Percentiles rank a stretch among this genome's conserved stretches.
Evolutionary conservation across 2,113 vertebrate genomes (phyloP).

Genomic region (Piprites chloris): DNA sequence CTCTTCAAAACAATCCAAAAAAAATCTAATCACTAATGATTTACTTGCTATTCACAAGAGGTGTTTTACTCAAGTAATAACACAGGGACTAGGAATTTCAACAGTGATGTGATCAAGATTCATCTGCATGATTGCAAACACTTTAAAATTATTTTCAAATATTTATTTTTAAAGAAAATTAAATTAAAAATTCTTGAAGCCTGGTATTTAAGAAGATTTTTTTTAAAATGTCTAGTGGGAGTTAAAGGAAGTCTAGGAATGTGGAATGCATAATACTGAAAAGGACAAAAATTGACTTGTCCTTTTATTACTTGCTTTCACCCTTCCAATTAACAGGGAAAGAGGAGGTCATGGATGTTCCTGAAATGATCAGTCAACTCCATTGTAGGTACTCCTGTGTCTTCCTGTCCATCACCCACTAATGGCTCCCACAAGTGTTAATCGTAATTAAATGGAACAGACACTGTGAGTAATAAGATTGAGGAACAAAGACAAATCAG

Average conservation of each 20-base stretch:
- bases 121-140: constrained; percentile 60
- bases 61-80: constrained; percentile 36
- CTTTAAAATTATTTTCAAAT: constrained; percentile 41
- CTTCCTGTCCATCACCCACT: neutral
- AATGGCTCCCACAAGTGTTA: neutral
- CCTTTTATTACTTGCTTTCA: neutral
- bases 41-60: constrained; percentile 55
- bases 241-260: constrained; percentile 4
- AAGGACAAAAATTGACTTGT: neutral
- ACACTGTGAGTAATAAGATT: neutral
- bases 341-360: neutral
- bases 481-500: neutral
- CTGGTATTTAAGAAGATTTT: neutral
- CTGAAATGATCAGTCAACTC: constrained; percentile 1
- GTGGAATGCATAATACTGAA: neutral
- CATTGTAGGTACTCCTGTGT: neutral
- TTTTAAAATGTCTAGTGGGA: neutral
- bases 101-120: constrained; percentile 27
- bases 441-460: neutral
- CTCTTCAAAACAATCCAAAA: constrained; percentile 55
- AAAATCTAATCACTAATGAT: constrained; percentile 49
- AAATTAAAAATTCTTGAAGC: constrained; percentile 16
- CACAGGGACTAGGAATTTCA: constrained; percentile 3
- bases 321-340: neutral
- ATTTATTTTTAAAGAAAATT: constrained; percentile 52